Evolutionary conservation across 2,797 vertebrate species (phyloP).

Genomic region (Poecilia wingei): DNA sequence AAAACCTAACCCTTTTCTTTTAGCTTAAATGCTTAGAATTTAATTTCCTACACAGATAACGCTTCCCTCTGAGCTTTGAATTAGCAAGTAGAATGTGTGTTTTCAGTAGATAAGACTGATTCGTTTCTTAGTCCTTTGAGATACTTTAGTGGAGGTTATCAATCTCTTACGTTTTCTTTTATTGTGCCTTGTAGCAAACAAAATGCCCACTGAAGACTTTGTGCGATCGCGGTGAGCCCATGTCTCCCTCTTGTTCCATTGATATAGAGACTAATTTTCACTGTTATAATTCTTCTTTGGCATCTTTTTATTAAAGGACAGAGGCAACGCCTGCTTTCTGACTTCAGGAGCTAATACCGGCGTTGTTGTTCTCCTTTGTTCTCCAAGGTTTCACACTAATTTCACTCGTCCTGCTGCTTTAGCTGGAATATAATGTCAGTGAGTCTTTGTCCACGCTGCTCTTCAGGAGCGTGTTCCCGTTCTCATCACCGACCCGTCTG

Average conservation of each 20-base stretch:
- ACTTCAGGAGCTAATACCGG: constrained; percentile 20
- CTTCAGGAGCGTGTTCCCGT: constrained; percentile 28
- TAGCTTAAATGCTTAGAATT: not conserved
- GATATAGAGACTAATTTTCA: constrained; percentile 25
- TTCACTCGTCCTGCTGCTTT: not conserved
- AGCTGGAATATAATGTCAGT: not conserved
- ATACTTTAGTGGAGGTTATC: constrained; percentile 1
- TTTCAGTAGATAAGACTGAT: not conserved
- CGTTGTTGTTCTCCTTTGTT: constrained; percentile 17
- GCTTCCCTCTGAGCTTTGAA: not conserved
- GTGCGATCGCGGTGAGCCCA: constrained; percentile 7
- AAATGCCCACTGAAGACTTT: constrained; percentile 2
- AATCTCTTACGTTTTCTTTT: not conserved
- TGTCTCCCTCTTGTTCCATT: constrained; percentile 28
- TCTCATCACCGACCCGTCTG: constrained; percentile 39
- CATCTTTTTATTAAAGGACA: constrained; percentile 39
- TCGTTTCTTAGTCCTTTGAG: not conserved
- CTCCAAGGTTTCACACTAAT: not conserved
- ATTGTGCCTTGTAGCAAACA: not conserved
- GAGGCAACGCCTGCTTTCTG: not conserved
- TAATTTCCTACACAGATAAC: not conserved
- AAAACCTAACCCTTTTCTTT: not conserved
- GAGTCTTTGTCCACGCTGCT: constrained; percentile 10
- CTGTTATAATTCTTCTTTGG: constrained; percentile 23
- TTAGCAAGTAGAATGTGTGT: not conserved